phyloP scores from a whole-genome alignment of 1,140 invertebrate genomes.

The Maconellicoccus hirsutus region DNA sequence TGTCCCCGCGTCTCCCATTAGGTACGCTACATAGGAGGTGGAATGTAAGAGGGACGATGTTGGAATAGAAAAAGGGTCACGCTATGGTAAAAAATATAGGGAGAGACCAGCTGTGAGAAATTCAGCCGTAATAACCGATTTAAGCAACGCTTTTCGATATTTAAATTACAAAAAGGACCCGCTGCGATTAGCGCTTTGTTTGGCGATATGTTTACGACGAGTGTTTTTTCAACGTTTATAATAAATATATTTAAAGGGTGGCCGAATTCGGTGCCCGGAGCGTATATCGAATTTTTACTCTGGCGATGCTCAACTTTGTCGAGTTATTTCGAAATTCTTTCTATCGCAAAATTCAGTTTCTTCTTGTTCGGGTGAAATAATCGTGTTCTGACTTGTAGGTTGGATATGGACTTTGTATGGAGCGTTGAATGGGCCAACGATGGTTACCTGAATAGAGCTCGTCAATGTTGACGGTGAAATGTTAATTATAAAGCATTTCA shows the following conservation, averaged over 20 bases:
- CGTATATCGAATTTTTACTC: too few relatives aligned
- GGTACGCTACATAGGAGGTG: not conserved
- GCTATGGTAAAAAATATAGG: not conserved
- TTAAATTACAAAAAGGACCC: not conserved
- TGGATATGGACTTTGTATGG: not conserved
- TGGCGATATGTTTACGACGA: too few relatives aligned
- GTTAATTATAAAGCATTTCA: not conserved
- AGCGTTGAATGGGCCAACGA: not conserved
- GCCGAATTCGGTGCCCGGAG: too few relatives aligned
- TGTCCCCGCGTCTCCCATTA: not conserved
- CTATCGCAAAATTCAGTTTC: too few relatives aligned
- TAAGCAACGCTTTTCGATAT: not conserved
- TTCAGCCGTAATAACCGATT: constrained; percentile 16
- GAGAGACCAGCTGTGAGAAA: constrained; percentile 18
- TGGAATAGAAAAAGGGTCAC: constrained; percentile 6
- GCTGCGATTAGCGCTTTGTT: not conserved
- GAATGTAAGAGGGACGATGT: not conserved
- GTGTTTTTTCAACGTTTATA: not conserved
- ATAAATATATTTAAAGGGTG: not conserved
- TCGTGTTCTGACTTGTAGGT: not conserved
- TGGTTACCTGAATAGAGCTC: not conserved
- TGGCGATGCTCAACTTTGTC: too few relatives aligned
- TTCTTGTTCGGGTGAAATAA: not conserved
- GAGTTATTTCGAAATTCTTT: too few relatives aligned
- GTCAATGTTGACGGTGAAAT: not conserved